phyloP scores from a whole-genome alignment of 2,797 vertebrate genomes.

The Menidia menidia region DNA sequence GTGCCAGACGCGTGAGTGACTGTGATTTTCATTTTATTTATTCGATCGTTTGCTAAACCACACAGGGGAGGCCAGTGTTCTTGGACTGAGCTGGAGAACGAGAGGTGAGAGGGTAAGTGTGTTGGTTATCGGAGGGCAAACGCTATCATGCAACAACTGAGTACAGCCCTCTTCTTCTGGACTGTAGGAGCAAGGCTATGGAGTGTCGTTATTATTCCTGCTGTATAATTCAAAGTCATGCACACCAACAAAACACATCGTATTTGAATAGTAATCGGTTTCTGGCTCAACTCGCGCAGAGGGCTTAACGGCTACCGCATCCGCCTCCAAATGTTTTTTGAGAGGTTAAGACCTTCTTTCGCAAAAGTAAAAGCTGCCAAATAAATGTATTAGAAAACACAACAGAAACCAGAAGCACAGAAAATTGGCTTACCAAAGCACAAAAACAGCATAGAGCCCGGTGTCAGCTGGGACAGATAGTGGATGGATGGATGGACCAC shows the following conservation, averaged over 20 bases:
- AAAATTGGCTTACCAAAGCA: neutral
- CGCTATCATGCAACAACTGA: constrained; percentile 22
- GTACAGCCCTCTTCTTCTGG: constrained; percentile 22
- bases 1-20: constrained; percentile 8
- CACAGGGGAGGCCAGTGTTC: constrained; percentile 23
- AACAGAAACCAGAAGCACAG: neutral
- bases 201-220: constrained; percentile 13
- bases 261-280: neutral
- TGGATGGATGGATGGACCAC: too few species aligned
- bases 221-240: constrained; percentile 16
- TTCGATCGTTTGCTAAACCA: neutral
- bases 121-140: constrained; percentile 15
- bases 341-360: neutral
- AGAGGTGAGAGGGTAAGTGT: constrained; percentile 14
- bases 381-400: neutral
- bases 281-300: constrained; percentile 1
- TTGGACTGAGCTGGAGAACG: neutral
- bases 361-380: too few species aligned
- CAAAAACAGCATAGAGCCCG: neutral
- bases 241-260: constrained; percentile 6
- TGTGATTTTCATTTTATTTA: constrained; percentile 18
- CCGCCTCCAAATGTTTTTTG: too few species aligned
- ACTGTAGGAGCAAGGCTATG: neutral
- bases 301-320: neutral
- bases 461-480: too few species aligned